A percentile compares a stretch with the other conserved stretches of the same genome.
phyloP scores from a whole-genome alignment of 1,140 invertebrate genomes.

The Trichomalopsis sarcophagae region DNA sequence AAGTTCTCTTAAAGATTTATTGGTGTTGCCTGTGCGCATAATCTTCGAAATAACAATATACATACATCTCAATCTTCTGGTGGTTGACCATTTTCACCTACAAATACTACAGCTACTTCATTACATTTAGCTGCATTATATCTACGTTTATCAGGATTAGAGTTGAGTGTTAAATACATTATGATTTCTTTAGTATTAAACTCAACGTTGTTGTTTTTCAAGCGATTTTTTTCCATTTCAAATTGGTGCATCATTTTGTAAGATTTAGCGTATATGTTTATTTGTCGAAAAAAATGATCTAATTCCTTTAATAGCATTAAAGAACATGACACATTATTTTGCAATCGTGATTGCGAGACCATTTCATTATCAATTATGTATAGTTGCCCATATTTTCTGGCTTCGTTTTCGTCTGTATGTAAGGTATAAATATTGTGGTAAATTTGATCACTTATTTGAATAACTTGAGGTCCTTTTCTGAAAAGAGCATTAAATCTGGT shows the following conservation, averaged over 20 bases:
- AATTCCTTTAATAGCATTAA: neutral
- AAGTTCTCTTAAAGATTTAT: too few species aligned
- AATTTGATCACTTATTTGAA: too few species aligned
- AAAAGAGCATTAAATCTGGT: too few species aligned
- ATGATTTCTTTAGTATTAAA: neutral
- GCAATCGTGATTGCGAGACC: neutral
- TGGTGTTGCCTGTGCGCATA: too few species aligned
- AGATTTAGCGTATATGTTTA: constrained; percentile 31
- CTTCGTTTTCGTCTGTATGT: constrained; percentile 25
- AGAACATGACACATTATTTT: neutral
- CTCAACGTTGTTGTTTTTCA: neutral
- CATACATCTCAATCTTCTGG: too few species aligned
- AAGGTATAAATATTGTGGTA: too few species aligned
- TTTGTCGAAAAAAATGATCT: constrained; percentile 32
- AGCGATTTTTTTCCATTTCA: neutral
- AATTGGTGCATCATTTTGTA: constrained; percentile 29
- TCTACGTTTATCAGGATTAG: too few species aligned
- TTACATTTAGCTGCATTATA: too few species aligned
- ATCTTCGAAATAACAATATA: too few species aligned
- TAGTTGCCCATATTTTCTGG: constrained; percentile 18
- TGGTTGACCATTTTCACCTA: too few species aligned
- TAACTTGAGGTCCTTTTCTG: too few species aligned
- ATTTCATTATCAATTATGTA: constrained; percentile 24
- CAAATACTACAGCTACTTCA: too few species aligned
- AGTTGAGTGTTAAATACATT: neutral